These are phyloP conservation scores for Myiagra hebetior DNA, from an alignment of 2,113 vertebrate species.

Conservation along the genomic window DNA sequence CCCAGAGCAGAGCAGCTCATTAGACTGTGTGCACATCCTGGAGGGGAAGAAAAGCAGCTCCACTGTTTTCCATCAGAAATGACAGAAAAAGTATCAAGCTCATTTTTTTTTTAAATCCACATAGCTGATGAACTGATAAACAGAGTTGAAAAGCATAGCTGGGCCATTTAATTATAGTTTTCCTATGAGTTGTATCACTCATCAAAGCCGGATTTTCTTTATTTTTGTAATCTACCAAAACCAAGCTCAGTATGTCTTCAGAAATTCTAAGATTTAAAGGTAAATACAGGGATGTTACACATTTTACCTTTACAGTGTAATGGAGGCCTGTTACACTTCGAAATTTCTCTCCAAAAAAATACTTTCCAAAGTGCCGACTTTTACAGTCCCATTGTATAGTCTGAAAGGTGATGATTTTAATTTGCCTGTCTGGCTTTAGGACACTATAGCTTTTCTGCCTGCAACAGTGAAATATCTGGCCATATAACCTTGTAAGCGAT, in stretches of 20 bases:
- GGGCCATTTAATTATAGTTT: background rate
- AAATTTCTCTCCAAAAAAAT: background rate
- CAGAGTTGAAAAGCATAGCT: background rate
- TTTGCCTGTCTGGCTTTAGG: background rate
- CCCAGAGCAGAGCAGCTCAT: background rate
- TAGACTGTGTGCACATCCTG: background rate
- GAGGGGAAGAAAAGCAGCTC: background rate
- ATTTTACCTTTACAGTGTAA: background rate
- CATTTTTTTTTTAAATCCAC: background rate
- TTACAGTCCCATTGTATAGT: background rate
- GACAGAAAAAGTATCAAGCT: conserved; percentile 39
- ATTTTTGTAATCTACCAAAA: background rate
- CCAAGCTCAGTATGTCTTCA: background rate
- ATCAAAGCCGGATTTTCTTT: background rate
- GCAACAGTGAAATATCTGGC: background rate
- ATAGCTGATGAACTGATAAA: conserved; percentile 36
- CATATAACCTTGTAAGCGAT: accelerated
- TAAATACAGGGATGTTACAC: background rate
- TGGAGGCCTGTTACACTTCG: background rate
- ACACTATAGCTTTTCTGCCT: background rate
- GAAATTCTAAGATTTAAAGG: background rate
- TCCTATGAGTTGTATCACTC: background rate
- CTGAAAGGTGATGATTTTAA: background rate
- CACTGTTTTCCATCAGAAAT: conserved; percentile 58
- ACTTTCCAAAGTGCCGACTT: background rate